phyloP scores from a whole-genome alignment of 2,113 vertebrate species.

The Alethe castanea region DNA sequence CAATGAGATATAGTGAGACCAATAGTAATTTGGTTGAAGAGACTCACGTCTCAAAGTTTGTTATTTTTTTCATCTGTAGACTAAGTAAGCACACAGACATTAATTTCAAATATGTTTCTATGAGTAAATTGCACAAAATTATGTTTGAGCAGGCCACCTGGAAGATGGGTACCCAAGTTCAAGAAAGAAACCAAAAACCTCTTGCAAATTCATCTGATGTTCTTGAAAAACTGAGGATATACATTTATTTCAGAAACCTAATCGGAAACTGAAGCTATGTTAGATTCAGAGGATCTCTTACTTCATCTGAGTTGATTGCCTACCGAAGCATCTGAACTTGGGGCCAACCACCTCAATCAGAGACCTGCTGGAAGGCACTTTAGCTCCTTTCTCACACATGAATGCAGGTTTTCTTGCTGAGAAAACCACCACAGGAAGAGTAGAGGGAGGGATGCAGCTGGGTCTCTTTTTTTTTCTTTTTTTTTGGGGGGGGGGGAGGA shows the following conservation, averaged over 20 bases:
- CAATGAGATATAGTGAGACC: too few relatives aligned
- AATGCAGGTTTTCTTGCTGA: not conserved
- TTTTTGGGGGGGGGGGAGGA: not conserved
- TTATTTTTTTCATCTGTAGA: too few relatives aligned
- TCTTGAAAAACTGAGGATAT: not conserved
- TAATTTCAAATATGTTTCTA: too few relatives aligned
- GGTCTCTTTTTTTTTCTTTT: not conserved
- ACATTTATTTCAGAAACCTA: not conserved
- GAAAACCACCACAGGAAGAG: not conserved
- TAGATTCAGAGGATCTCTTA: not conserved
- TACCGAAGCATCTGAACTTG: not conserved
- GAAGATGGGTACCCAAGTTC: not conserved
- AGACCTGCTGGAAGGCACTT: not conserved
- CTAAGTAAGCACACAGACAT: too few relatives aligned
- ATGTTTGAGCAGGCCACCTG: too few relatives aligned
- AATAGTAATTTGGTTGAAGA: too few relatives aligned
- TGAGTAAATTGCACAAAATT: too few relatives aligned
- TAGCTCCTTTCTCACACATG: accelerated
- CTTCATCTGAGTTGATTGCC: not conserved
- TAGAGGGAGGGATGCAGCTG: not conserved
- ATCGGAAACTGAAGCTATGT: not conserved
- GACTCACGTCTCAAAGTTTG: too few relatives aligned
- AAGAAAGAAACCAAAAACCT: not conserved
- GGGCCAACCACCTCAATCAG: not conserved
- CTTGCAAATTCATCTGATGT: not conserved